Evolutionary conservation across 2,113 vertebrate genomes (phyloP).

Genomic region (Saimiri boliviensis): DNA sequence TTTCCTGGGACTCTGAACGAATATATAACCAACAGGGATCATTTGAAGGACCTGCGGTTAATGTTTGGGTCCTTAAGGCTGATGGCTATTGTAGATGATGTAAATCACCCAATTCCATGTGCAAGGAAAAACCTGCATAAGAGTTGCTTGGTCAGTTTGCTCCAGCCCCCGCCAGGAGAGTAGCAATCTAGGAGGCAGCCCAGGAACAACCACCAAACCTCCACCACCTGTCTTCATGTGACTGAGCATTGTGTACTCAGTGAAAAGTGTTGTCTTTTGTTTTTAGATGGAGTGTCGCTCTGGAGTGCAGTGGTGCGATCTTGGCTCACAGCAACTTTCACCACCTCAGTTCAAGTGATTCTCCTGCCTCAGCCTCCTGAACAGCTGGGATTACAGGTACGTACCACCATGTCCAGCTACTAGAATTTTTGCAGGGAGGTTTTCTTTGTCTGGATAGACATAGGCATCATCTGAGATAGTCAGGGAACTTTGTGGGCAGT

Average conservation of each 20-base stretch:
- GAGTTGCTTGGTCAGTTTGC: background rate
- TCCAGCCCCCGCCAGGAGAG: background rate
- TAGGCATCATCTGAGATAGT: background rate
- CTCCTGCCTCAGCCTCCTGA: no score
- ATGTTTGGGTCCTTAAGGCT: background rate
- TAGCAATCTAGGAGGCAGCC: background rate
- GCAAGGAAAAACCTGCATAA: background rate
- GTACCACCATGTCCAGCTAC: no score
- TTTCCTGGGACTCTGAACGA: background rate
- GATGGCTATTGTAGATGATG: background rate
- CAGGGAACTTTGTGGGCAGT: accelerated
- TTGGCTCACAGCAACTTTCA: no score
- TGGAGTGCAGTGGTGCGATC: no score
- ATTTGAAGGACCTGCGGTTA: background rate
- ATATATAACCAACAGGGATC: background rate
- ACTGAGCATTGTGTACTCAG: no score
- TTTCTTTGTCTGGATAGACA: accelerated
- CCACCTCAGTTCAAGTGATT: no score
- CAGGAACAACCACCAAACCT: accelerated
- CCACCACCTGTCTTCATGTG: background rate
- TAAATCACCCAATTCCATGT: background rate
- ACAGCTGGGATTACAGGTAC: no score
- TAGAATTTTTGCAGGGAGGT: background rate
- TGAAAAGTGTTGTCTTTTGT: background rate
- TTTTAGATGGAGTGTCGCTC: no score